Conservation (phyloP, 1,140 invertebrate species). For the Saccostrea cuccullata region DNA sequence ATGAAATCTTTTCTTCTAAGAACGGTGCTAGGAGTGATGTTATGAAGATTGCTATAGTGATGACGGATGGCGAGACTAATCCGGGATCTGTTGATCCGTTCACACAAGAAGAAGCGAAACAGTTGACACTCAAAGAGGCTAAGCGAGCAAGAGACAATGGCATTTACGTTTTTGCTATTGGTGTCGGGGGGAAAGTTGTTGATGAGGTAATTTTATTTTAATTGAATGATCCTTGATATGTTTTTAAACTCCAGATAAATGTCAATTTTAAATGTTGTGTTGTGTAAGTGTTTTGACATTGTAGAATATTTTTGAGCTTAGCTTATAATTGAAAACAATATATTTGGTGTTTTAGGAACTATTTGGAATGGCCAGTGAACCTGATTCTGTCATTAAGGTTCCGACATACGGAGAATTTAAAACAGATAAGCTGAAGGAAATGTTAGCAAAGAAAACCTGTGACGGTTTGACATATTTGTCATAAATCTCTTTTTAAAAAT, state of each 20-base stretch:
- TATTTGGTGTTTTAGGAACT: slow-evolving; percentile 53
- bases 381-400: slow-evolving; percentile 51
- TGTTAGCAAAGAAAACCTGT: slow-evolving; percentile 55
- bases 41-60: slow-evolving; percentile 64
- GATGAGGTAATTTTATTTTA: neutral
- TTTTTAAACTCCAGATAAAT: too few relatives aligned
- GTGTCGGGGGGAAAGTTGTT: slow-evolving; percentile 61
- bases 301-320: too few relatives aligned
- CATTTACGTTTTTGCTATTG: slow-evolving; percentile 67
- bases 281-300: too few relatives aligned
- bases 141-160: slow-evolving; percentile 48
- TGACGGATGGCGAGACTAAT: slow-evolving; percentile 70
- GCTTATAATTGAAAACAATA: neutral
- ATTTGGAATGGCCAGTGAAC: slow-evolving; percentile 59
- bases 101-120: slow-evolving; percentile 48
- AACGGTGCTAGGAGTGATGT: slow-evolving; percentile 62
- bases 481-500: too few relatives aligned
- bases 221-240: neutral
- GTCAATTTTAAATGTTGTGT: too few relatives aligned
- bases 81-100: slow-evolving; percentile 51
- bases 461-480: slow-evolving; percentile 46
- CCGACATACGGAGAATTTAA: slow-evolving; percentile 51
- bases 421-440: slow-evolving; percentile 44
- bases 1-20: slow-evolving; percentile 51
- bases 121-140: slow-evolving; percentile 40